Base-by-base conservation (phyloP, 2,888 invertebrate genomes). In the Rotaria socialis region DNA sequence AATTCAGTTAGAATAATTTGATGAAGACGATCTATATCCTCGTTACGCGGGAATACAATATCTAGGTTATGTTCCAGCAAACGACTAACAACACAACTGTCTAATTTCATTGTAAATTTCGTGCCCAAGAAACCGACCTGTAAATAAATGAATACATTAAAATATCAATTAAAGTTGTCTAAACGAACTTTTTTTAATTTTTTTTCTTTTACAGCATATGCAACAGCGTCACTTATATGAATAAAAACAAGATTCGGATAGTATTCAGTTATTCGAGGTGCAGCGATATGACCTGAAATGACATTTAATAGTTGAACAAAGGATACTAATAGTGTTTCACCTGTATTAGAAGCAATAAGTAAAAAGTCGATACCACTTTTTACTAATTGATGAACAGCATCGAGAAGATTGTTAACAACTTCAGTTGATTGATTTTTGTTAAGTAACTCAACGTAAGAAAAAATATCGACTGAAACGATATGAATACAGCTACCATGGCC, bases 291-390 rank as follows among this genome's bases (percentile, higher is more conserved):
- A 60, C n/a, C 58, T 60, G 7, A 14, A 27, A 27, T 60, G 11
- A n/a, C 8, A 2, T 24, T 24, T 7, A 5, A 56, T 24, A 24
- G 1, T 14, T 56, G 14, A 11, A 11, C 11, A 11, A 8, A 60
- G 19, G 1, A 24, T 27, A 7, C 8, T 14, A 27, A 16, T 16
- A 16, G 6, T 11, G 4, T 2, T 60, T 14, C 27, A 60, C 58
- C 27, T n/a, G 58, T 60, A 27, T 60, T 60, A 4, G 58, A 60
- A 27, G 27, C 47, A n/a, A 80, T 24, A 47, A 80, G 24, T 11
- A 80, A 24, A 47, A 80, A 80, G 47, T 80, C 80, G n/a, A 80
- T 47, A n/a, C 80, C 80, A 47, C 80, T 80, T 80, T 47, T 80
- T 14, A 80, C 80, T 47, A 80, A 47, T 47, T 47, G 43, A n/a